Percentiles rank a stretch among this genome's conserved stretches.
Conservation (phyloP, 2,113 vertebrate species). For the Helogale parvula region DNA sequence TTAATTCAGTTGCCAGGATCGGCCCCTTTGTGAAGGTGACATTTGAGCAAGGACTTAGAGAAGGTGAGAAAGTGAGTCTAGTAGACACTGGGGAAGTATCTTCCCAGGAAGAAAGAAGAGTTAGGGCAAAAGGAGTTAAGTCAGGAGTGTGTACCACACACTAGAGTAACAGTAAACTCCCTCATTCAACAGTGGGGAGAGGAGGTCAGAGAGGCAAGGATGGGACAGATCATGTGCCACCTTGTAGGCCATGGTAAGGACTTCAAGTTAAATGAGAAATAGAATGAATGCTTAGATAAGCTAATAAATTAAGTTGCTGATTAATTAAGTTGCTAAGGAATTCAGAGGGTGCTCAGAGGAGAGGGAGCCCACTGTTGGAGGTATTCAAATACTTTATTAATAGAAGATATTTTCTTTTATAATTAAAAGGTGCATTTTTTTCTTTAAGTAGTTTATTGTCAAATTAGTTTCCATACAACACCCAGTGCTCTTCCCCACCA, state of each 20-base stretch:
- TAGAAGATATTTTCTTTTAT: neutral
- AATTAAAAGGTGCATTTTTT: constrained; percentile 15
- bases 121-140: neutral
- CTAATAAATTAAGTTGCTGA: neutral
- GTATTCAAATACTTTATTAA: constrained; percentile 31
- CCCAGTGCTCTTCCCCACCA: too few relatives aligned
- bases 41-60: neutral
- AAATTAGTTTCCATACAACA: too few relatives aligned
- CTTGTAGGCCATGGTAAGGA: neutral
- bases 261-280: neutral
- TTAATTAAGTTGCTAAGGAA: constrained; percentile 12
- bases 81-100: neutral
- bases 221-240: neutral
- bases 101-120: neutral
- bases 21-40: neutral
- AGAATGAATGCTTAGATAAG: neutral
- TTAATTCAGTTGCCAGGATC: neutral
- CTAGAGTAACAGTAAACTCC: neutral
- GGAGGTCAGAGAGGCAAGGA: neutral
- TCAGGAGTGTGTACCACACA: neutral
- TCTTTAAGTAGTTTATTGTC: too few relatives aligned
- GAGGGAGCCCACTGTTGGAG: neutral
- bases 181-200: fast-evolving
- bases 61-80: neutral
- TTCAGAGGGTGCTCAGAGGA: neutral